Percentiles rank a stretch among this genome's conserved stretches.
These are phyloP conservation scores for Orthosia cruda DNA, from an alignment of 2,888 invertebrate genomes.

Conservation along the genomic window DNA sequence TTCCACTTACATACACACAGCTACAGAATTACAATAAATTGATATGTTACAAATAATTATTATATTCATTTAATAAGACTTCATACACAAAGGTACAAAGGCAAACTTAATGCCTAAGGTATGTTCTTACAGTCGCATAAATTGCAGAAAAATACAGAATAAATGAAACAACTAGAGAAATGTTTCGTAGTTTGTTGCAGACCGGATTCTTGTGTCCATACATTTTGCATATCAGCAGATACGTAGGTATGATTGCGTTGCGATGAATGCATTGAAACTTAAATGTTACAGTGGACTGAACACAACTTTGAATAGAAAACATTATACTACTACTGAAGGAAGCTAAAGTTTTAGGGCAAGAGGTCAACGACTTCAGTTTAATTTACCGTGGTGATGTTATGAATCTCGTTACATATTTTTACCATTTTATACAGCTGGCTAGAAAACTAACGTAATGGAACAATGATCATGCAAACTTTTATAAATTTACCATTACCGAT, in stretches of 20 bases:
- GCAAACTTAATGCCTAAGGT: no score
- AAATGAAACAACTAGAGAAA: slow-evolving; percentile 32
- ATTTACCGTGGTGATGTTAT: neutral
- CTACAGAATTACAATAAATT: neutral
- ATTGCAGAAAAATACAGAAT: slow-evolving; percentile 17
- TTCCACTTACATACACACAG: neutral
- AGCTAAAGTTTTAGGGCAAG: neutral
- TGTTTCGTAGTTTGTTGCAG: neutral
- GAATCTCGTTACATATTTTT: neutral
- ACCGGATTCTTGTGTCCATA: slow-evolving; percentile 32
- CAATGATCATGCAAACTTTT: no score
- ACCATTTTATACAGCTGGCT: no score
- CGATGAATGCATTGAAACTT: slow-evolving; percentile 13
- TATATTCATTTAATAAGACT: no score
- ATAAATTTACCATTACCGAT: no score
- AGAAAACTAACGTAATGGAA: no score
- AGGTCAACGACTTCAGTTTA: neutral
- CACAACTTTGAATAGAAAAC: slow-evolving; percentile 11
- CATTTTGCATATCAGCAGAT: slow-evolving; percentile 36
- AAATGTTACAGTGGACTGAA: slow-evolving; percentile 20
- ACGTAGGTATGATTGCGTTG: neutral
- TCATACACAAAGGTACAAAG: no score
- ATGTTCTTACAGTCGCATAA: neutral
- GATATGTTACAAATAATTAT: neutral
- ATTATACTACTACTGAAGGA: neutral